Percentiles rank a stretch among this genome's conserved stretches.
phyloP scores from a whole-genome alignment of 2,797 vertebrate genomes.

The Heteromormyrus szaboi region DNA sequence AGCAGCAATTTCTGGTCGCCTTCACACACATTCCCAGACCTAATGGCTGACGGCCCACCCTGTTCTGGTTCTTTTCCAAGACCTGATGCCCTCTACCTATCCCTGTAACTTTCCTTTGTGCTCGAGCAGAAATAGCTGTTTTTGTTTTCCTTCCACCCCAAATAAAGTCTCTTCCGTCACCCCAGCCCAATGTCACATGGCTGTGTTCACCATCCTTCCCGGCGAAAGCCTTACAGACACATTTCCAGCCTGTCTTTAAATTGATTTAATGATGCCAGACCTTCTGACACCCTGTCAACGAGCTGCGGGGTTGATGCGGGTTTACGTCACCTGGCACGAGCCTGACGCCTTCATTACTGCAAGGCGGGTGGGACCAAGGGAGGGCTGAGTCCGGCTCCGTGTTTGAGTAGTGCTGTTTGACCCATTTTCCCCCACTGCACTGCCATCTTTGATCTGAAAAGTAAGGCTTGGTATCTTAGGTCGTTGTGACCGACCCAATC shows the following conservation, averaged over 20 bases:
- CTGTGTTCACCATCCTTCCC: background rate
- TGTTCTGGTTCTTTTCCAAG: background rate
- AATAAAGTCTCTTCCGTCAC: background rate
- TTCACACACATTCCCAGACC: background rate
- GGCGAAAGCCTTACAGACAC: background rate
- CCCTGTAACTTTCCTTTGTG: background rate
- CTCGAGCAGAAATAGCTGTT: background rate
- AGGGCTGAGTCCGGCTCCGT: background rate
- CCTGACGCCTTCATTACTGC: background rate
- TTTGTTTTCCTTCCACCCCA: background rate
- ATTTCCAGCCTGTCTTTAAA: background rate
- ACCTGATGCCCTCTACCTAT: background rate
- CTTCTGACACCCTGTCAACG: slow-evolving; percentile 9
- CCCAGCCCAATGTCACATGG: background rate
- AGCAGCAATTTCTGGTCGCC: background rate
- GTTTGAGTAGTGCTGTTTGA: background rate
- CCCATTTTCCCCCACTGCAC: background rate
- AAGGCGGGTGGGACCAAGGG: background rate
- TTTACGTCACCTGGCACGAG: background rate
- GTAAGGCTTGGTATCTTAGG: background rate
- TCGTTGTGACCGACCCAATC: background rate
- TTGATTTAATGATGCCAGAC: background rate
- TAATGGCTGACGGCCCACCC: background rate
- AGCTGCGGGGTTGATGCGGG: background rate
- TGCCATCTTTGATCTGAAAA: background rate